phyloP scores from a whole-genome alignment of 2,888 invertebrate species.

The Globia sparganii region DNA sequence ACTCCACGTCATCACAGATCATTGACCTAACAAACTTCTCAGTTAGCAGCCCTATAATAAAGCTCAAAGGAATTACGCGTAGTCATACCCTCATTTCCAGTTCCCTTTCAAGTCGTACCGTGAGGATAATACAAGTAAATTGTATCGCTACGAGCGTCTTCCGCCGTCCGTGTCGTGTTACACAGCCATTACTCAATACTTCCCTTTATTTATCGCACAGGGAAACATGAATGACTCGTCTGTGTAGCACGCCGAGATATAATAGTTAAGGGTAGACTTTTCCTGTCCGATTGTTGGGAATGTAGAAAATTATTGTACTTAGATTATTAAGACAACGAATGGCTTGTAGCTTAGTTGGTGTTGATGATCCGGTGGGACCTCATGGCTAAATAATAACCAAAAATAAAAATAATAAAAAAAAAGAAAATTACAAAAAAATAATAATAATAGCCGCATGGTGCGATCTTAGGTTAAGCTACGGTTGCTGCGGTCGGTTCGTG shows the following conservation, averaged over 20 bases:
- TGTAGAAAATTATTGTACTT: not conserved
- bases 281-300: not conserved
- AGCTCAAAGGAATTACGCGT: slow-evolving; percentile 51
- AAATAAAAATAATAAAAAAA: too few species aligned
- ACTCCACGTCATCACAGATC: not conserved
- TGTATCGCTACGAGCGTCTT: slow-evolving; percentile 39
- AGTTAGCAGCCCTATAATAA: slow-evolving; percentile 28
- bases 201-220: slow-evolving; percentile 53
- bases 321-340: not conserved
- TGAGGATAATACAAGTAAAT: slow-evolving; percentile 55
- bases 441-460: not conserved
- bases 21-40: slow-evolving; percentile 20
- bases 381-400: not conserved
- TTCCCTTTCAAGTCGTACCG: slow-evolving; percentile 19
- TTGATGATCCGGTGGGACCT: not conserved
- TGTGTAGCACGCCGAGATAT: slow-evolving; percentile 13
- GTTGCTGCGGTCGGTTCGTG: not conserved
- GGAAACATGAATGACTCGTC: slow-evolving; percentile 41
- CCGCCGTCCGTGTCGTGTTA: slow-evolving; percentile 51
- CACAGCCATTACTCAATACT: slow-evolving; percentile 49
- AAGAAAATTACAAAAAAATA: too few species aligned
- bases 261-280: not conserved
- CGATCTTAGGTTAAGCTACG: too few species aligned
- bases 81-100: slow-evolving; percentile 41
- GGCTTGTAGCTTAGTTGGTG: not conserved